Evolutionary conservation across 2,113 vertebrate species (phyloP).

Genomic region (Recurvirostra avosetta): DNA sequence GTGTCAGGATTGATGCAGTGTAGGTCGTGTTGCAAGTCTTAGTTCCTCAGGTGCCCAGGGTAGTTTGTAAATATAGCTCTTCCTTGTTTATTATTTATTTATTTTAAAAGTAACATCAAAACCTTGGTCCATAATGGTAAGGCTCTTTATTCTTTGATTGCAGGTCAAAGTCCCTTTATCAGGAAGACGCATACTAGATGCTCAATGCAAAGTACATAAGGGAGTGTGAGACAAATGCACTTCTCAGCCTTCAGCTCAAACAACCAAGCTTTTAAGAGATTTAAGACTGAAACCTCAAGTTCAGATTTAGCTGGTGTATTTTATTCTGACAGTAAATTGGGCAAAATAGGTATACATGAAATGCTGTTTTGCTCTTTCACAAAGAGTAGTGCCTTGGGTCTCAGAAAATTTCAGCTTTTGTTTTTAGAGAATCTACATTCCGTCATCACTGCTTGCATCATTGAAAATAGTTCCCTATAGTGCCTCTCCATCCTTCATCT

Average conservation of each 20-base stretch:
- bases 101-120: not conserved
- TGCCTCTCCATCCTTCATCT: not conserved
- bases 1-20: not conserved
- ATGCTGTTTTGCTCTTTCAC: not conserved
- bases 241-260: not conserved
- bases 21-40: not conserved
- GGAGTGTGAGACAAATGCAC: not conserved
- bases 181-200: not conserved
- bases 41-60: not conserved
- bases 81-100: not conserved
- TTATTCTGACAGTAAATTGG: not conserved
- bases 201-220: not conserved
- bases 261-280: not conserved
- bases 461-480: not conserved
- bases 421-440: not conserved
- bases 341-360: not conserved
- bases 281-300: not conserved
- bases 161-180: not conserved
- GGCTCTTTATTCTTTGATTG: not conserved
- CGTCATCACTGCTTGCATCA: not conserved
- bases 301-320: not conserved
- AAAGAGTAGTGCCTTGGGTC: not conserved
- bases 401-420: slow-evolving; percentile 1
- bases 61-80: not conserved
- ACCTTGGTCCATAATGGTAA: not conserved